phyloP scores from a whole-genome alignment of 2,113 vertebrate genomes.

The Silurus meridionalis region DNA sequence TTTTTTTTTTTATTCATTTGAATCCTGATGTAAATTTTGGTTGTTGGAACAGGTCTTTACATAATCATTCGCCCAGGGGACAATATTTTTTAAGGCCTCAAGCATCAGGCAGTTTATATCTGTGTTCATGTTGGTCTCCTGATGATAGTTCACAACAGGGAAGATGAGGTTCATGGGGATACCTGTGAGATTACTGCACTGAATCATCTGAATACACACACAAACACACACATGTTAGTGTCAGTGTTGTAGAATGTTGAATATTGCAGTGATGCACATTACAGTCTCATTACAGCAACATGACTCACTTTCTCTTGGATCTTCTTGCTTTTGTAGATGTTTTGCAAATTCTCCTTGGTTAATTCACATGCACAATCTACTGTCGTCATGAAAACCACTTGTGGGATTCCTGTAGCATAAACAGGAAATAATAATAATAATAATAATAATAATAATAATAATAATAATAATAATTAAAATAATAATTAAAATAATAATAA shows the following conservation, averaged over 20 bases:
- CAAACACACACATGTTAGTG: no score
- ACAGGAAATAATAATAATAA: no score
- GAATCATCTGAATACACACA: no score
- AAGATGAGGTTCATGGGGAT: background rate
- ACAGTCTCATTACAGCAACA: background rate
- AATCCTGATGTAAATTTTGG: background rate
- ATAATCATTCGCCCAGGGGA: slow-evolving; percentile 18
- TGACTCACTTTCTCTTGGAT: slow-evolving; percentile 18
- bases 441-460: no score
- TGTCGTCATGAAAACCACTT: slow-evolving; percentile 31
- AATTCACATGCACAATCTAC: background rate
- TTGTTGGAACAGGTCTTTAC: background rate
- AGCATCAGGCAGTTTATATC: slow-evolving; percentile 34
- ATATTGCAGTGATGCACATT: background rate
- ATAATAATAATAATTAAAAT: no score
- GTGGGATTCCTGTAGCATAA: background rate
- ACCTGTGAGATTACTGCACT: no score
- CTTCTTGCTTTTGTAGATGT: slow-evolving; percentile 25
- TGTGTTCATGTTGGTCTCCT: background rate
- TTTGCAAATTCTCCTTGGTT: background rate
- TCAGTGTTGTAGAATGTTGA: background rate
- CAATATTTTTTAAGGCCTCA: slow-evolving; percentile 4
- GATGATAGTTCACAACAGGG: slow-evolving; percentile 30
- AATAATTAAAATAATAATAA: no score
- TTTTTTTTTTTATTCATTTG: background rate